Percentiles rank a stretch among this genome's conserved stretches.
Evolutionary conservation across 2,113 vertebrate genomes (phyloP).

Genomic region (Strix aluco): DNA sequence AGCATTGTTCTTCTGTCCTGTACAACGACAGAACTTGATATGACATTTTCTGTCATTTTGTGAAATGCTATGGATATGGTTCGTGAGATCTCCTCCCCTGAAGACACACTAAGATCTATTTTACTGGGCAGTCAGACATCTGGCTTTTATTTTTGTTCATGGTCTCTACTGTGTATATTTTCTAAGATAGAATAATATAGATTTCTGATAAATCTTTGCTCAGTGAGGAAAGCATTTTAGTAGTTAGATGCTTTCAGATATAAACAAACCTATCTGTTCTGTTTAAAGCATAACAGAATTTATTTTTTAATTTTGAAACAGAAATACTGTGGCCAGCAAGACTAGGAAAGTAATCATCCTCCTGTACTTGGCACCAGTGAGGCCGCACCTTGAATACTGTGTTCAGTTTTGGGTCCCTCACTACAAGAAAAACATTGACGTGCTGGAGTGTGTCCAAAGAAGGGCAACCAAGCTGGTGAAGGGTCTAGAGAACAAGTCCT

Average conservation of each 20-base stretch:
- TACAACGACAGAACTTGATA: neutral
- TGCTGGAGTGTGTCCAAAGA: rapidly evolving
- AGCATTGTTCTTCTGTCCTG: neutral
- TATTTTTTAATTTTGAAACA: neutral
- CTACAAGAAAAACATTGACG: neutral
- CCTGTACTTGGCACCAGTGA: neutral
- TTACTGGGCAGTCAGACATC: neutral
- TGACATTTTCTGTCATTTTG: neutral
- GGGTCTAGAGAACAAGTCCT: neutral
- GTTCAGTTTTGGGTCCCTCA: neutral
- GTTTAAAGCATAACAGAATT: neutral
- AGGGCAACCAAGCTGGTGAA: neutral
- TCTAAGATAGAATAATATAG: neutral
- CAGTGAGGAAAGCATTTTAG: neutral
- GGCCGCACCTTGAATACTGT: rapidly evolving
- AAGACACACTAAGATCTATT: neutral
- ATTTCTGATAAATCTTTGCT: neutral
- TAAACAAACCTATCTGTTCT: conserved; percentile 13
- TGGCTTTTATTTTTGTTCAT: neutral
- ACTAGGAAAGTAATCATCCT: rapidly evolving
- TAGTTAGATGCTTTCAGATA: neutral
- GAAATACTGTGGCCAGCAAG: neutral
- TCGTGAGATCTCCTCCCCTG: neutral
- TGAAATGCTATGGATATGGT: neutral
- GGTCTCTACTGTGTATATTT: neutral